A percentile compares a stretch with the other conserved stretches of the same genome.
Conservation (phyloP, 2,888 invertebrate genomes). For the Caradrina kadenii region DNA sequence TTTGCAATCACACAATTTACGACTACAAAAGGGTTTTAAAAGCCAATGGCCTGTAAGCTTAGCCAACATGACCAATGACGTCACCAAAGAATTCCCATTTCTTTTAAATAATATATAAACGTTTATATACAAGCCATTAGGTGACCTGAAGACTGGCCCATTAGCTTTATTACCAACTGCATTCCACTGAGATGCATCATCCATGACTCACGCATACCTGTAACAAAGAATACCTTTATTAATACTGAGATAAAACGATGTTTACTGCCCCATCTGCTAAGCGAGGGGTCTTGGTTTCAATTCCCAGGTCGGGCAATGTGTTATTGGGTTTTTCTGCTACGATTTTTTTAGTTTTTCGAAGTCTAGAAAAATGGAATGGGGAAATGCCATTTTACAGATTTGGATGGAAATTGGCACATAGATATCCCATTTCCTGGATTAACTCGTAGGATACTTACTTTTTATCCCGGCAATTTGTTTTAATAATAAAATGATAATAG, state of each 20-base stretch:
- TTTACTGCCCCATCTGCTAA: constrained; percentile 1
- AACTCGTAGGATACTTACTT: too few species aligned
- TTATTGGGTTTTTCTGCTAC: too few species aligned
- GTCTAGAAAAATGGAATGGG: too few species aligned
- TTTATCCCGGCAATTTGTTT: too few species aligned
- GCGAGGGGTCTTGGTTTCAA: too few species aligned
- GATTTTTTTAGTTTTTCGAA: too few species aligned
- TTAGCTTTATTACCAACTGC: constrained; percentile 68
- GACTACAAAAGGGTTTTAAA: not conserved
- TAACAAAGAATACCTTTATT: constrained; percentile 81
- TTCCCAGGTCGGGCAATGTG: too few species aligned
- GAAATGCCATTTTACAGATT: too few species aligned
- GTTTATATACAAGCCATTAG: constrained; percentile 49
- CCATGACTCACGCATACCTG: constrained; percentile 85
- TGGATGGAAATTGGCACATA: too few species aligned
- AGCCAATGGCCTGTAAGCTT: not conserved
- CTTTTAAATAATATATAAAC: constrained; percentile 48
- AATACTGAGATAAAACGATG: constrained; percentile 55
- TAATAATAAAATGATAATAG: too few species aligned
- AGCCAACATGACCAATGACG: constrained; percentile 33
- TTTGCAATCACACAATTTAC: not conserved
- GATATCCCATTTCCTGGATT: too few species aligned
- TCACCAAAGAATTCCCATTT: constrained; percentile 47
- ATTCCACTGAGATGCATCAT: constrained; percentile 81
- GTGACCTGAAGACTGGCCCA: constrained; percentile 68